phyloP scores from a whole-genome alignment of 2,113 vertebrate species.

The Zonotrichia leucophrys region DNA sequence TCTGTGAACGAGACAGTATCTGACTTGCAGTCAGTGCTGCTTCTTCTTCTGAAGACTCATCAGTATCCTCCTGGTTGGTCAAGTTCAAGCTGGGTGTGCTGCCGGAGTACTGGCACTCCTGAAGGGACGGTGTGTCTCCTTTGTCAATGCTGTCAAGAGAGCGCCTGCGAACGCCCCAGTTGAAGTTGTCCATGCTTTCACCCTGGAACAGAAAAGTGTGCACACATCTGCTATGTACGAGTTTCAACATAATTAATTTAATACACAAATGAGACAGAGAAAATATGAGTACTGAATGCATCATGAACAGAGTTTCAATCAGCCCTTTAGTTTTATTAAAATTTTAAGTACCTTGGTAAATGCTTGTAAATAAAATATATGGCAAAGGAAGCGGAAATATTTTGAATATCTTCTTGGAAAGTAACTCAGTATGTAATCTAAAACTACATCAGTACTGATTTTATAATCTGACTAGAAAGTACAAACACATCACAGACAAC shows the following conservation, averaged over 20 bases:
- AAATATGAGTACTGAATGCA: conserved; percentile 10
- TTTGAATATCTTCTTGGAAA: conserved; percentile 48
- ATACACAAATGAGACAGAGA: conserved; percentile 40
- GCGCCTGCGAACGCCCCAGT: conserved; percentile 96
- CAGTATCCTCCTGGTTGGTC: conserved; percentile 97
- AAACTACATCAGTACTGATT: conserved; percentile 32
- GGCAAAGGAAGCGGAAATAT: conserved; percentile 38
- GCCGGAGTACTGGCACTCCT: conserved; percentile 92
- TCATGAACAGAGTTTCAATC: conserved; percentile 77
- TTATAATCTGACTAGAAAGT: conserved; percentile 62
- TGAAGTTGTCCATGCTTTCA: conserved; percentile 99
- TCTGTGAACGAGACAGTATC: conserved; percentile 89
- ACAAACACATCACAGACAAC: conserved; percentile 69
- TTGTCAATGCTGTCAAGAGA: conserved; percentile 98
- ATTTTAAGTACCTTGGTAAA: conserved; percentile 54
- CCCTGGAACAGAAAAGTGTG: conserved; percentile 79
- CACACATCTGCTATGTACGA: background rate
- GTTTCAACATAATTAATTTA: background rate
- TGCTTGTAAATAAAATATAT: conserved; percentile 41
- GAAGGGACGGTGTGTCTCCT: conserved; percentile 93
- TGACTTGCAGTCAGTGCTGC: conserved; percentile 95
- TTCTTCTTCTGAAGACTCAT: conserved; percentile 98
- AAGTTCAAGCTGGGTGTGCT: conserved; percentile 97
- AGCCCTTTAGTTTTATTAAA: conserved; percentile 71
- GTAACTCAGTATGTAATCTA: conserved; percentile 38